Percentiles rank a stretch among this genome's conserved stretches.
Evolutionary conservation across 2,113 vertebrate genomes (phyloP).

Genomic region (Ictalurus furcatus): DNA sequence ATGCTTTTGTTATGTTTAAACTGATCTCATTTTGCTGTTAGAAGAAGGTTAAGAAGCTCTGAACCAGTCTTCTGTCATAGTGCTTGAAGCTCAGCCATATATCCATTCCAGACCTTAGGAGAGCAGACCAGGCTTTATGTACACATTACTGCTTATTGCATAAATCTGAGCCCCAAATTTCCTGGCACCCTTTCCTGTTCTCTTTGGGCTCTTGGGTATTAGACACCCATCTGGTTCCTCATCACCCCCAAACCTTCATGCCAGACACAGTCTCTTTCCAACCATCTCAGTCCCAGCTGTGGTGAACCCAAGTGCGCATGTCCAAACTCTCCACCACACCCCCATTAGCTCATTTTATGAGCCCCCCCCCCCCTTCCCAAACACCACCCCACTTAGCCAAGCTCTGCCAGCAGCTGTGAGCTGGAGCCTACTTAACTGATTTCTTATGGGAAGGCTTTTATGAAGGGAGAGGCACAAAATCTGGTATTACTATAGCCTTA

Average conservation of each 20-base stretch:
- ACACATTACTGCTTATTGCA: constrained; percentile 39
- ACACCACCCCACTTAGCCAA: constrained; percentile 42
- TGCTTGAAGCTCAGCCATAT: constrained; percentile 21
- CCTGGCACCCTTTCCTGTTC: constrained; percentile 47
- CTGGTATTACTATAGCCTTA: constrained; percentile 29
- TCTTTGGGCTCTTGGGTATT: constrained; percentile 41
- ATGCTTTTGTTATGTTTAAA: background rate
- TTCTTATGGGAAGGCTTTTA: constrained; percentile 50
- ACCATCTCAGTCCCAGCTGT: background rate
- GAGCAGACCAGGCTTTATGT: constrained; percentile 35
- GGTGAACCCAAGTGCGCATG: constrained; percentile 32
- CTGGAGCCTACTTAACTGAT: constrained; percentile 51
- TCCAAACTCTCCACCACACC: constrained; percentile 22
- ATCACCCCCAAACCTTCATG: constrained; percentile 39
- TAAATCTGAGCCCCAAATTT: constrained; percentile 51
- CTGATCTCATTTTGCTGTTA: background rate
- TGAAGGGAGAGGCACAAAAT: constrained; percentile 36
- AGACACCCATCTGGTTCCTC: constrained; percentile 50
- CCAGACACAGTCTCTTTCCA: constrained; percentile 46
- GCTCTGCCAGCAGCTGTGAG: constrained; percentile 45
- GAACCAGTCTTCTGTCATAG: background rate
- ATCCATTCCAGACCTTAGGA: constrained; percentile 29
- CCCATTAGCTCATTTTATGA: constrained; percentile 57
- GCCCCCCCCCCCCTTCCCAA: constrained; percentile 9
- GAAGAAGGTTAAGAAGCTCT: background rate